These are phyloP conservation scores for Bucco capensis DNA, from an alignment of 2,113 vertebrate genomes.

Conservation along the genomic window DNA sequence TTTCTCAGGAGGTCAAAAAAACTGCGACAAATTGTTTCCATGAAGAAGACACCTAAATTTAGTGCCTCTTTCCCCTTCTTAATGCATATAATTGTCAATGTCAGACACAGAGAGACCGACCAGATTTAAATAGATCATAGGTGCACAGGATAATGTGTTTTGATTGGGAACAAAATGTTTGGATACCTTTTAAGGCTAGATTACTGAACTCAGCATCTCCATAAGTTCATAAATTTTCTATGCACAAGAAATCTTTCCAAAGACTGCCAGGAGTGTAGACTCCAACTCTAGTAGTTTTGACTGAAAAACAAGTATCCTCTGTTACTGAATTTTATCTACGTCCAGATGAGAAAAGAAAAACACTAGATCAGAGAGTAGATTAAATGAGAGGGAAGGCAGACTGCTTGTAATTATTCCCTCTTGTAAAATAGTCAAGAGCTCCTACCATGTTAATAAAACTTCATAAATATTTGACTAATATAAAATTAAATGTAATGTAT, in stretches of 20 bases:
- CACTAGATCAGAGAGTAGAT: conserved; percentile 31
- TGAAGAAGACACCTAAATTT: not conserved
- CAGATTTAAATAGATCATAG: conserved; percentile 14
- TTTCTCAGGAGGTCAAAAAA: conserved; percentile 10
- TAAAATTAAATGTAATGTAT: conserved; percentile 4
- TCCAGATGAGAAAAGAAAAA: conserved; percentile 44
- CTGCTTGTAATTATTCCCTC: not conserved
- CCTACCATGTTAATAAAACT: conserved; percentile 33
- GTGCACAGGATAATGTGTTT: not conserved
- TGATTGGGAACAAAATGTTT: not conserved
- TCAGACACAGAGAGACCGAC: not conserved
- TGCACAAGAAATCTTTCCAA: not conserved
- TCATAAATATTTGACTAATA: conserved; percentile 49
- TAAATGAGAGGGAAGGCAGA: conserved; percentile 14
- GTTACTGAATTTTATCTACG: not conserved
- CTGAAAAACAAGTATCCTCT: conserved; percentile 14
- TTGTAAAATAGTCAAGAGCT: conserved; percentile 19
- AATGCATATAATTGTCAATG: not conserved
- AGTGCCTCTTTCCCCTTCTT: not conserved
- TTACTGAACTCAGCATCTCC: not conserved
- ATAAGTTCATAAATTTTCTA: conserved; percentile 21
- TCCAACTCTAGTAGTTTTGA: not conserved
- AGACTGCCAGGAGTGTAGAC: not conserved
- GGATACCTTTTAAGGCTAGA: conserved; percentile 37
- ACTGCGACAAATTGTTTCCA: not conserved